Conservation (phyloP, 2,797 vertebrate genomes). For the Phrynocephalus forsythii region DNA sequence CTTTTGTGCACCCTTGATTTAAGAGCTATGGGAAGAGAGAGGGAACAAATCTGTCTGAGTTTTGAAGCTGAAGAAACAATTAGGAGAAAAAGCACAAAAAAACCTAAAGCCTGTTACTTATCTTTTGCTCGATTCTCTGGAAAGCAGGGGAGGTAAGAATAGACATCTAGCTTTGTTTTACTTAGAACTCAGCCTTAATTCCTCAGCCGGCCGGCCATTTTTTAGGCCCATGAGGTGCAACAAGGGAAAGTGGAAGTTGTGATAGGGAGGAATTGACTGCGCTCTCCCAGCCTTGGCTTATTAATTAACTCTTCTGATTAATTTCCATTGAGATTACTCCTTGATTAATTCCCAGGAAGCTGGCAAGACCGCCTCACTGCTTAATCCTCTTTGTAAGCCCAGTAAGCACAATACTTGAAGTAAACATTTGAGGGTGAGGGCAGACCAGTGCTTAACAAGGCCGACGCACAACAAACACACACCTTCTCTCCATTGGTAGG, state of each 20-base stretch:
- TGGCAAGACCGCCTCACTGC: slow-evolving; percentile 53
- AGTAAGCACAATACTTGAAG: slow-evolving; percentile 63
- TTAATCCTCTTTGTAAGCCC: slow-evolving; percentile 71
- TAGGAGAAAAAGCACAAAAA: not conserved
- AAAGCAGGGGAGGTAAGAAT: not conserved
- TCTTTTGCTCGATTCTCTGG: not conserved
- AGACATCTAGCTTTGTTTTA: not conserved
- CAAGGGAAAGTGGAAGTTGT: slow-evolving; percentile 47
- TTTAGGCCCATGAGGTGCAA: not conserved
- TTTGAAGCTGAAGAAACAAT: not conserved
- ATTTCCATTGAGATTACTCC: slow-evolving; percentile 72
- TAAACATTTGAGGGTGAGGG: slow-evolving; percentile 48
- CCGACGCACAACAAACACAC: slow-evolving; percentile 10
- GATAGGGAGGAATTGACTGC: slow-evolving; percentile 61
- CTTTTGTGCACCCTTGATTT: not conserved
- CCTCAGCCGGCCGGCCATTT: not conserved
- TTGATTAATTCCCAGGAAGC: slow-evolving; percentile 67
- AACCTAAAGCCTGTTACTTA: fast-evolving
- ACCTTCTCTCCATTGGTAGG: not conserved
- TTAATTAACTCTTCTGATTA: slow-evolving; percentile 67
- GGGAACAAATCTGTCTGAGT: not conserved
- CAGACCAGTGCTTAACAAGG: slow-evolving; percentile 12
- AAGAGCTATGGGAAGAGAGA: not conserved
- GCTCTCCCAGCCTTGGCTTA: slow-evolving; percentile 58
- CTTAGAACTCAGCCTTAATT: not conserved